These are phyloP conservation scores for Ernsta delagoae DNA, from an alignment of 2,888 invertebrate genomes.

Conservation along the genomic window DNA sequence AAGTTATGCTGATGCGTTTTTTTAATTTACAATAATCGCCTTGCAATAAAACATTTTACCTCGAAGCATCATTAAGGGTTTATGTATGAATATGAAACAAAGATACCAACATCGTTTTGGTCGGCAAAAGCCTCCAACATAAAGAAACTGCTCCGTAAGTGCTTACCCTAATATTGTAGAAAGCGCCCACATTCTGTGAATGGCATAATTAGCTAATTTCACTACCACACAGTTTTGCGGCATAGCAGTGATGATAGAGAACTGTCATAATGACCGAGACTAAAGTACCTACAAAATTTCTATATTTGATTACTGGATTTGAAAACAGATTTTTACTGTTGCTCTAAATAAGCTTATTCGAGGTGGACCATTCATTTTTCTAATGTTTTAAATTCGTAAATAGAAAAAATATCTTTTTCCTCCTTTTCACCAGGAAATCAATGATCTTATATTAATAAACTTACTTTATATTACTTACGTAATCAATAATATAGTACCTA, in stretches of 20 bases:
- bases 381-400: background rate
- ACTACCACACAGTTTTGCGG: slow-evolving; percentile 7
- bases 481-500: no score
- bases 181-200: background rate
- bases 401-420: no score
- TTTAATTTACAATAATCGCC: no score
- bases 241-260: slow-evolving; percentile 9
- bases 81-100: no score
- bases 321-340: background rate
- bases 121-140: background rate
- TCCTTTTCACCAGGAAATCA: no score
- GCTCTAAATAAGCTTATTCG: background rate
- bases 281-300: background rate
- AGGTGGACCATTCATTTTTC: background rate
- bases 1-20: no score
- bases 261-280: slow-evolving; percentile 7
- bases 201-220: slow-evolving; percentile 19
- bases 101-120: no score
- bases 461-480: no score
- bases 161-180: background rate
- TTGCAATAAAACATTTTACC: no score
- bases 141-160: background rate
- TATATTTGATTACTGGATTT: background rate
- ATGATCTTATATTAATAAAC: no score
- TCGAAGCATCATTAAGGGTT: no score